Evolutionary conservation across 2,113 vertebrate species (phyloP).

Genomic region (Zonotrichia leucophrys): DNA sequence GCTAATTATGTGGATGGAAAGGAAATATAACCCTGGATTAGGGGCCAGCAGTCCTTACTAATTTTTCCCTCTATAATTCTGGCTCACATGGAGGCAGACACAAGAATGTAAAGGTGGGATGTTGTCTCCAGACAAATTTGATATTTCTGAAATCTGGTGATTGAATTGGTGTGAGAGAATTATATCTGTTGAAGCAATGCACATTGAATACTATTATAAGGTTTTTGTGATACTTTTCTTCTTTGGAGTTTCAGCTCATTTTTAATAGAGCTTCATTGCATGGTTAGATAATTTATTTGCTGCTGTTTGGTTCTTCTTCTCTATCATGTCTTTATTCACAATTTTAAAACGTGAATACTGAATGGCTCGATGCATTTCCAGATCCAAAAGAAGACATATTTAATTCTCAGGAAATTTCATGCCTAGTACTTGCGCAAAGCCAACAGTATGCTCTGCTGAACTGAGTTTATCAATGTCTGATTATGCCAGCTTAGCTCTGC

Average conservation of each 20-base stretch:
- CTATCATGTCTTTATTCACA: background rate
- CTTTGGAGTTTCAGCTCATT: background rate
- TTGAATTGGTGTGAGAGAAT: rapidly evolving
- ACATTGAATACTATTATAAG: background rate
- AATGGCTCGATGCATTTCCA: background rate
- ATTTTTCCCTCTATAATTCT: rapidly evolving
- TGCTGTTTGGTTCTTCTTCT: background rate
- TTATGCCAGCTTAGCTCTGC: background rate
- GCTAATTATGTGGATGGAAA: background rate
- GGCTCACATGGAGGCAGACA: background rate
- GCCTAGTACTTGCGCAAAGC: background rate
- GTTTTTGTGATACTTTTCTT: background rate
- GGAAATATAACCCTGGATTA: background rate
- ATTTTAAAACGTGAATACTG: background rate
- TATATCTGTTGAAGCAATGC: background rate
- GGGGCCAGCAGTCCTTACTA: background rate
- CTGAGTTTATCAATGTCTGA: background rate
- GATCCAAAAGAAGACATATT: background rate
- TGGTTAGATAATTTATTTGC: background rate
- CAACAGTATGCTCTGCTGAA: background rate
- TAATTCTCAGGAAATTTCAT: background rate
- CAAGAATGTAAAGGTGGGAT: background rate
- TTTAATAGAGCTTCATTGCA: background rate
- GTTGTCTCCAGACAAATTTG: rapidly evolving
- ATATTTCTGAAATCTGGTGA: background rate